These are phyloP conservation scores for Oscheius onirici DNA, from an alignment of 2,888 invertebrate species.

Conservation along the genomic window DNA sequence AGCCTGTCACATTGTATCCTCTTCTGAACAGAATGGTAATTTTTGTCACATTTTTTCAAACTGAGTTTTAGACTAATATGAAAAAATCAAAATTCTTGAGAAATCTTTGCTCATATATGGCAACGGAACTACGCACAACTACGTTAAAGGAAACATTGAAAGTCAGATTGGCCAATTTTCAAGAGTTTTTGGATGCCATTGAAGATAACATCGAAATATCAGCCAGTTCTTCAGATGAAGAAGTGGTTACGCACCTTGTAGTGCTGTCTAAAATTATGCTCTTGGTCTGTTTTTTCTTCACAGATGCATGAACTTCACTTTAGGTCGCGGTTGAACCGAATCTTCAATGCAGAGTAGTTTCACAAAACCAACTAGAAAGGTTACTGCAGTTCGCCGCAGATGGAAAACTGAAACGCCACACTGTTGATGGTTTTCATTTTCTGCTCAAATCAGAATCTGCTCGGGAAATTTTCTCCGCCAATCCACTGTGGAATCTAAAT, in stretches of 20 bases:
- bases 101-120: background rate
- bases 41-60: background rate
- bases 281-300: background rate
- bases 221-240: background rate
- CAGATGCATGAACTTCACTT: background rate
- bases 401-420: background rate
- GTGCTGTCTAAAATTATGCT: background rate
- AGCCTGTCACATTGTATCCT: background rate
- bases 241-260: background rate
- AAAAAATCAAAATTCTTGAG: background rate
- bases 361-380: background rate
- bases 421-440: conserved; percentile 1
- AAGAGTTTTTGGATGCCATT: conserved; percentile 15
- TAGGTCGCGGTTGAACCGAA: background rate
- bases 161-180: background rate
- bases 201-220: background rate
- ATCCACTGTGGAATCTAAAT: background rate
- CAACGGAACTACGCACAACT: background rate
- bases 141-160: background rate
- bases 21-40: background rate
- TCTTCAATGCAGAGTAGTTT: background rate
- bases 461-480: background rate
- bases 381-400: background rate
- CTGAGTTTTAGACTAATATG: background rate
- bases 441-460: background rate